Conservation (phyloP, 2,113 vertebrate genomes). For the Gasterosteus nipponicus region DNA sequence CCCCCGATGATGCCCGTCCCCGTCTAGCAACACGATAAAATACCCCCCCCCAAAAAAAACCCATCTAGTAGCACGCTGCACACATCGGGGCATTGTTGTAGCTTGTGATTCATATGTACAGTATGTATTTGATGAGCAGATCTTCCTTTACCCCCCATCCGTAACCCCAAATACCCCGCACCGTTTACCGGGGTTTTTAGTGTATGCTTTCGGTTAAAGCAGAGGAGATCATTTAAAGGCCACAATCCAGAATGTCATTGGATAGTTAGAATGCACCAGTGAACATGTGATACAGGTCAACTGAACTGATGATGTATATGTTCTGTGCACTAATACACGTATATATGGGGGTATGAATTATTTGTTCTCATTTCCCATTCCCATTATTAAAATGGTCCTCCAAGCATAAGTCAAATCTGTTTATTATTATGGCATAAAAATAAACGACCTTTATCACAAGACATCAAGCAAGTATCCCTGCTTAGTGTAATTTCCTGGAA, state of each 20-base stretch:
- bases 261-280: not conserved
- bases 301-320: not conserved
- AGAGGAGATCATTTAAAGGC: constrained; percentile 4
- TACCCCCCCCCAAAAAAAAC: not conserved
- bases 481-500: not conserved
- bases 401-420: not conserved
- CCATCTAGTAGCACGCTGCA: constrained; percentile 7
- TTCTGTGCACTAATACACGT: not conserved
- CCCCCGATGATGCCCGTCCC: constrained; percentile 70
- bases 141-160: not conserved
- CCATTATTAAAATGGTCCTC: not conserved
- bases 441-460: not conserved
- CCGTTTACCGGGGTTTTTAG: constrained; percentile 3
- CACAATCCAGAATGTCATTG: constrained; percentile 6
- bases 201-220: not conserved
- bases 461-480: fast-evolving
- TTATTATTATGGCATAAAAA: not conserved
- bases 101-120: not conserved
- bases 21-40: constrained; percentile 58
- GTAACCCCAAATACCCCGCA: not conserved
- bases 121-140: not conserved
- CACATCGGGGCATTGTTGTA: not conserved
- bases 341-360: not conserved
- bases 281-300: not conserved
- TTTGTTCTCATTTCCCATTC: not conserved